phyloP scores from a whole-genome alignment of 2,888 invertebrate species.

The Nemapogon koenigi region DNA sequence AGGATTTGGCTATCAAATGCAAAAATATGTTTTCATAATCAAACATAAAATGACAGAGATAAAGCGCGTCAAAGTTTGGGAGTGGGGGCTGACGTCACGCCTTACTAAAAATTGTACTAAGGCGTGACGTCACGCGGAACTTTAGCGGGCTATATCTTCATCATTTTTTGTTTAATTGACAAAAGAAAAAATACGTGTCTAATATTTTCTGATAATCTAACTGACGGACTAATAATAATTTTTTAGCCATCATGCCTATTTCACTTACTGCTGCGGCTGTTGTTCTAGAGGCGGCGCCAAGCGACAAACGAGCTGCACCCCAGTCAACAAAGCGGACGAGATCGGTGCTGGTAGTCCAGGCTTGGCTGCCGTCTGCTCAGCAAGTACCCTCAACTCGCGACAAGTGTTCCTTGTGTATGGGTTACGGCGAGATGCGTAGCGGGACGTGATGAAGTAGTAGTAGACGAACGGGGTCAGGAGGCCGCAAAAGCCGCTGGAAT shows the following conservation, averaged over 20 bases:
- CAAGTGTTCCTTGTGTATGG: constrained; percentile 95
- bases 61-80: too few species aligned
- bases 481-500: constrained; percentile 86
- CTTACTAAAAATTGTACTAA: too few species aligned
- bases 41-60: too few species aligned
- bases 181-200: too few species aligned
- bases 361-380: constrained; percentile 72
- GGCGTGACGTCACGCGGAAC: too few species aligned
- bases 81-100: too few species aligned
- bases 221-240: not conserved
- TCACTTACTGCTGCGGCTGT: constrained; percentile 19
- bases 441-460: constrained; percentile 91
- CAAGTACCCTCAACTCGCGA: constrained; percentile 78
- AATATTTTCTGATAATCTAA: too few species aligned
- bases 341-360: constrained; percentile 74
- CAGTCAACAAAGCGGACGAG: constrained; percentile 61
- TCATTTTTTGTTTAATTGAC: too few species aligned
- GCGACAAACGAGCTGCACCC: constrained; percentile 75
- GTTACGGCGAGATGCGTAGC: constrained; percentile 94
- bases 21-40: too few species aligned
- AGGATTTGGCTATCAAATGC: too few species aligned
- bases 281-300: constrained; percentile 73
- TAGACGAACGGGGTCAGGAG: constrained; percentile 94
- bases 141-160: too few species aligned
- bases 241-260: not conserved